These are phyloP conservation scores for Musca vetustissima DNA, from an alignment of 1,140 invertebrate genomes.

Conservation along the genomic window DNA sequence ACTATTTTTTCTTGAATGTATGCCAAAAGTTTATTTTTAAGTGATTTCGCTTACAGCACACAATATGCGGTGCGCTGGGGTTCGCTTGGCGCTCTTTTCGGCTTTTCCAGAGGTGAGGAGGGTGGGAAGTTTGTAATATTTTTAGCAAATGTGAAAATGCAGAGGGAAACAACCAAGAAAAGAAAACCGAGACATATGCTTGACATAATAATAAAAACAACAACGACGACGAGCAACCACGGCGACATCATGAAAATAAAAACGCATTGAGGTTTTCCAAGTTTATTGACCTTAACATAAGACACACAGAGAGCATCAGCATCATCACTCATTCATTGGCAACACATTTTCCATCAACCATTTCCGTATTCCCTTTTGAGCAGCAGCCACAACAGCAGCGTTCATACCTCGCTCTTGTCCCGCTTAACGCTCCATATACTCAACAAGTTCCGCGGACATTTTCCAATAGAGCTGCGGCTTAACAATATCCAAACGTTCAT, in stretches of 20 bases:
- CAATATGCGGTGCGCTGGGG: no score
- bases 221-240: background rate
- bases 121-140: slow-evolving; percentile 7
- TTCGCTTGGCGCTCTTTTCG: background rate
- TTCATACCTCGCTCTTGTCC: no score
- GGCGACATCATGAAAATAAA: background rate
- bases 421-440: slow-evolving; percentile 39
- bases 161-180: no score
- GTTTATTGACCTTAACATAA: slow-evolving; percentile 13
- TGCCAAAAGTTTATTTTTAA: slow-evolving; percentile 24
- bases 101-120: no score
- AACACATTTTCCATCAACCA: no score
- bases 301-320: no score
- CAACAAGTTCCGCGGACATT: slow-evolving; percentile 42
- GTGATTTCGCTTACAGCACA: background rate
- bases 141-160: background rate
- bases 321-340: no score
- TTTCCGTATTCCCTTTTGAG: background rate
- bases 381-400: no score
- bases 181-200: background rate
- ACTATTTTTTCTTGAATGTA: slow-evolving; percentile 18
- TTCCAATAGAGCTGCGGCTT: slow-evolving; percentile 49
- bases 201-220: background rate
- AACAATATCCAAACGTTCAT: slow-evolving; percentile 43
- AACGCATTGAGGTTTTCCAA: background rate